Conservation (phyloP, 2,888 invertebrate genomes). For the Euplexia lucipara region DNA sequence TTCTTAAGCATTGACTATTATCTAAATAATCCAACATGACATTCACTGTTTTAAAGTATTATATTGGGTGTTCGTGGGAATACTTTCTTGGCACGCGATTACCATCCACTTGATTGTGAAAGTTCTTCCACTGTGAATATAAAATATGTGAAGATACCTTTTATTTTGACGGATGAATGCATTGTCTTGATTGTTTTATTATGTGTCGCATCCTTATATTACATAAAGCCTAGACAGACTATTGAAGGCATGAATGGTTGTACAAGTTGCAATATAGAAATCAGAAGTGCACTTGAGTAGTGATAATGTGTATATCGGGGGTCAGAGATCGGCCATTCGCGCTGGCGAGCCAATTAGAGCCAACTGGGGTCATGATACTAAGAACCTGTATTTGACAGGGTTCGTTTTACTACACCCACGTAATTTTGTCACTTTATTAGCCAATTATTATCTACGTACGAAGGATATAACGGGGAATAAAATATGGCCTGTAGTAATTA, state of each 20-base stretch:
- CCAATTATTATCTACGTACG: slow-evolving; percentile 54
- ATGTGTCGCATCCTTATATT: slow-evolving; percentile 25
- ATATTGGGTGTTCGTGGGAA: slow-evolving; percentile 68
- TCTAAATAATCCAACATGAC: slow-evolving; percentile 52
- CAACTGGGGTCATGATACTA: slow-evolving; percentile 81
- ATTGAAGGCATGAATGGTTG: slow-evolving; percentile 51
- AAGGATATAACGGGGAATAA: slow-evolving; percentile 46
- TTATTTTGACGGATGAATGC: slow-evolving; percentile 39
- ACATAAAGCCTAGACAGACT: slow-evolving; percentile 16
- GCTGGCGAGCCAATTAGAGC: slow-evolving; percentile 83
- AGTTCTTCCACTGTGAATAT: slow-evolving; percentile 64
- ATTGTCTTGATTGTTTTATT: slow-evolving; percentile 34
- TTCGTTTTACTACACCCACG: slow-evolving; percentile 82
- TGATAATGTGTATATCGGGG: slow-evolving; percentile 85
- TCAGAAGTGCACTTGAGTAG: slow-evolving; percentile 65
- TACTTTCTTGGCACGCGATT: slow-evolving; percentile 73
- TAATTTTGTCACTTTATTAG: slow-evolving; percentile 65
- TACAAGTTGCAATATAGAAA: slow-evolving; percentile 64
- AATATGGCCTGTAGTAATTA: slow-evolving; percentile 40
- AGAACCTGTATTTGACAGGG: slow-evolving; percentile 79
- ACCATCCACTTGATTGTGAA: slow-evolving; percentile 69
- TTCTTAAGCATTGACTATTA: slow-evolving; percentile 45
- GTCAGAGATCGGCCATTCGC: slow-evolving; percentile 89
- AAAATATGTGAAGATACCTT: slow-evolving; percentile 54
- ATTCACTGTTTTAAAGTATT: slow-evolving; percentile 55